Evolutionary conservation across 2,888 invertebrate species (phyloP).

Genomic region (Apamea monoglypha): DNA sequence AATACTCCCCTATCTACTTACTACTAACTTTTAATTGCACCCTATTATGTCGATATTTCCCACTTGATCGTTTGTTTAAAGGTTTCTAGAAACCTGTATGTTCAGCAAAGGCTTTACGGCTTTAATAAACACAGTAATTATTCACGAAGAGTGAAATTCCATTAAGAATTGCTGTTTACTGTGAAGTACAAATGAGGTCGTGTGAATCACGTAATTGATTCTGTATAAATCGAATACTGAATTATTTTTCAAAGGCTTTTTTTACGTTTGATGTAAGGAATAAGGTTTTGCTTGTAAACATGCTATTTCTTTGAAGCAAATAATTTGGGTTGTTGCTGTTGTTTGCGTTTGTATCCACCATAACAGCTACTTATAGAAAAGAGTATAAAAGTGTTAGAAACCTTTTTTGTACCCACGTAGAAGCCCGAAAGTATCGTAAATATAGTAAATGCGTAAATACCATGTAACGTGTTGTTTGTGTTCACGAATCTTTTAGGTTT

Average conservation of each 20-base stretch:
- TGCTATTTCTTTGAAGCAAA: background rate
- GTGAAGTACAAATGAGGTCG: conserved; percentile 39
- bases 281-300: background rate
- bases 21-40: background rate
- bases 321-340: background rate
- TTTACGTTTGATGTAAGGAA: conserved; percentile 3
- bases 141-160: conserved; percentile 33
- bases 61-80: background rate
- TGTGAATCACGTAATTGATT: conserved; percentile 33
- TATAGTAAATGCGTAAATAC: conserved; percentile 30
- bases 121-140: conserved; percentile 40
- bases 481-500: background rate
- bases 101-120: background rate
- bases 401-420: conserved; percentile 34
- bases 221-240: conserved; percentile 22
- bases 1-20: background rate
- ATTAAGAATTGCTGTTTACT: conserved; percentile 35
- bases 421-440: conserved; percentile 34
- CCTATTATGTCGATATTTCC: too few relatives aligned
- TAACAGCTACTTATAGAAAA: conserved; percentile 25
- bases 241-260: conserved; percentile 16
- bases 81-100: background rate
- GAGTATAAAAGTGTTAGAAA: conserved; percentile 31
- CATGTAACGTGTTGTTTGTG: conserved; percentile 29
- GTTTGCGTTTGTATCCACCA: conserved; percentile 9